Evolutionary conservation across 2,797 vertebrate species (phyloP).

Genomic region (Pipistrellus pygmaeus): DNA sequence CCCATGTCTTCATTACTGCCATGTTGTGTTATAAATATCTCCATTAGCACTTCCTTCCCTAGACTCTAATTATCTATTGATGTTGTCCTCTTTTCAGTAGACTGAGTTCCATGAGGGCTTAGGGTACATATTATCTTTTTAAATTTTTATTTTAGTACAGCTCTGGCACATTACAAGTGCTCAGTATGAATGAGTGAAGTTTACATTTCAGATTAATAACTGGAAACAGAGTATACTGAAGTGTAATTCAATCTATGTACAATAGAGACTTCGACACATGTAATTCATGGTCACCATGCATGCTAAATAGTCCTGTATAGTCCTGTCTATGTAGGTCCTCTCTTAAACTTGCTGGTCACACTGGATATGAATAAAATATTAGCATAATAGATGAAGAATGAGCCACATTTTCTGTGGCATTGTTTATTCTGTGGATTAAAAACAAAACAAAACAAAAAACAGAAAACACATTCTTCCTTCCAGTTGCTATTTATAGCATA

Average conservation of each 20-base stretch:
- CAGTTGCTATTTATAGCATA: not conserved
- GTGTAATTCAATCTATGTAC: not conserved
- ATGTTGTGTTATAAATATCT: not conserved
- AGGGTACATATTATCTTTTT: not conserved
- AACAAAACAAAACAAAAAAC: not conserved
- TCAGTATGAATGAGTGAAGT: not conserved
- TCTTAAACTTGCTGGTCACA: not conserved
- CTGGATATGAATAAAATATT: not conserved
- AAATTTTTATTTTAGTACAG: not conserved
- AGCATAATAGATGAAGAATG: not conserved
- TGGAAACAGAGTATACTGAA: not conserved
- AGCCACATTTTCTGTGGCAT: not conserved
- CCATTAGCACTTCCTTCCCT: not conserved
- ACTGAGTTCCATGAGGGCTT: not conserved
- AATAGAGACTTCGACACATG: not conserved
- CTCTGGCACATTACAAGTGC: not conserved
- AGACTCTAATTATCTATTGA: not conserved
- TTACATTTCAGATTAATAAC: constrained; percentile 28
- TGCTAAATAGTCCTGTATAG: not conserved
- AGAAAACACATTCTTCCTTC: not conserved
- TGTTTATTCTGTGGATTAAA: not conserved
- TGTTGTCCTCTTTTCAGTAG: not conserved
- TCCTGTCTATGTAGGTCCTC: not conserved
- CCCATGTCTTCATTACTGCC: not conserved
- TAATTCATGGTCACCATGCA: not conserved